phyloP scores from a whole-genome alignment of 1,140 invertebrate species.

The Gryllus bimaculatus region DNA sequence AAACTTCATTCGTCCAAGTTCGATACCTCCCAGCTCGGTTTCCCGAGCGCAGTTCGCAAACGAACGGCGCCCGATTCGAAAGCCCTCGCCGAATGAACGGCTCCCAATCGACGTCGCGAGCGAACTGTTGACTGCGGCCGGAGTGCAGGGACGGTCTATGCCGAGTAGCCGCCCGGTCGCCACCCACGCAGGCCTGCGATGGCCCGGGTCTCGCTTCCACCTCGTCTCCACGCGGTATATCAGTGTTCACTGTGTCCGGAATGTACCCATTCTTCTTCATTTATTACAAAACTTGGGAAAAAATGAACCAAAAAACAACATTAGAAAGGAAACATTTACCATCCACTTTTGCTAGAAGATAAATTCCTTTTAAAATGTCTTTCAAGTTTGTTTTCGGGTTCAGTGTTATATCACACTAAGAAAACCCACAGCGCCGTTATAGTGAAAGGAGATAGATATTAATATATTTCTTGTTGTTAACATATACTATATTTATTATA shows the following conservation, averaged over 20 bases:
- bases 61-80: too few species aligned
- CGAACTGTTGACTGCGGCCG: too few species aligned
- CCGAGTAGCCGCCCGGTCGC: not conserved
- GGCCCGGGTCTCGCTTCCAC: not conserved
- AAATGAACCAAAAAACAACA: not conserved
- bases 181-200: not conserved
- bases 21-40: too few species aligned
- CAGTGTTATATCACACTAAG: not conserved
- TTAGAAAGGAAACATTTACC: not conserved
- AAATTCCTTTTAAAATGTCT: conserved; percentile 1
- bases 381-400: not conserved
- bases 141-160: not conserved
- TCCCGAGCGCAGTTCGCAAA: too few species aligned
- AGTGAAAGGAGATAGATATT: not conserved
- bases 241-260: not conserved
- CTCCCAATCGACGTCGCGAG: too few species aligned
- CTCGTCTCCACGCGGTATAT: not conserved
- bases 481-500: conserved; percentile 12
- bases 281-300: not conserved
- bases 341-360: conserved; percentile 1
- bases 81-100: too few species aligned
- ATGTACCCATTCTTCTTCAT: not conserved
- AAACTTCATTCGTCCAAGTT: too few species aligned
- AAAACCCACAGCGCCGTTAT: not conserved
- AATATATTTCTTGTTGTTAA: conserved; percentile 12